Base-by-base conservation (phyloP, 2,797 vertebrate genomes). In the Brotogeris chrysoptera region DNA sequence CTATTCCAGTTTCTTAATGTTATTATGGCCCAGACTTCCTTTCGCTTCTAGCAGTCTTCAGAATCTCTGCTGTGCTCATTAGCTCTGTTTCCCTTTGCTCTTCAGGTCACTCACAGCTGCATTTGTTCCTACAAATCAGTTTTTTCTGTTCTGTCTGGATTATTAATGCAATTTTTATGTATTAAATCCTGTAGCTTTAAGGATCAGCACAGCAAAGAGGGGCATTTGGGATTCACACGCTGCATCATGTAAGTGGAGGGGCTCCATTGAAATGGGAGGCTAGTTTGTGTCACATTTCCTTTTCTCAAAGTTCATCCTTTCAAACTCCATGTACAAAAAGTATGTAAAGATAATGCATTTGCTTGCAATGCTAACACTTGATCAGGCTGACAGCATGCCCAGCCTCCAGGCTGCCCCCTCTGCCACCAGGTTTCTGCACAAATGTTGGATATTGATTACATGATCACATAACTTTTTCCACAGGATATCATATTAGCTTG, bases 291-390 rank as follows among this genome's bases (percentile, higher is more conserved):
- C 76, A 47, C 12, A 2, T 20, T 66, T 38, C 11, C 6, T 73
- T 18, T 49, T 88, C 74, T 50, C 24, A 25, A 59, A 21, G 13
- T 49, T 88, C 49, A 43, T 10, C 36, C n/a, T 76, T 83, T 80
- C 1, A 1, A 53, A 65, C 10, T 19, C 59, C 9, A 16, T 0
- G 0, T 86, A 34, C 11, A 77, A 61, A 46, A 76, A 41, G 5
- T 36, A 10, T 0, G 2, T 53, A 5, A 73, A 84, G 20, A 16
- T n/a, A 64, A 72, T 30, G 28, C 18, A 28, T 74, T 78, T 59
- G 8, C 6, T 59, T 66, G 11, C 80, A 38, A 16, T 28, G 23
- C 30, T 43, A 44, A 23, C 1, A 5, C 16, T 18, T 36, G 52
- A 18, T 55, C 0, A 0, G 18, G 21, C 18, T 79, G 43, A 43